These are phyloP conservation scores for Cataglyphis albicans DNA, from an alignment of 2,888 invertebrate genomes.

Conservation along the genomic window DNA sequence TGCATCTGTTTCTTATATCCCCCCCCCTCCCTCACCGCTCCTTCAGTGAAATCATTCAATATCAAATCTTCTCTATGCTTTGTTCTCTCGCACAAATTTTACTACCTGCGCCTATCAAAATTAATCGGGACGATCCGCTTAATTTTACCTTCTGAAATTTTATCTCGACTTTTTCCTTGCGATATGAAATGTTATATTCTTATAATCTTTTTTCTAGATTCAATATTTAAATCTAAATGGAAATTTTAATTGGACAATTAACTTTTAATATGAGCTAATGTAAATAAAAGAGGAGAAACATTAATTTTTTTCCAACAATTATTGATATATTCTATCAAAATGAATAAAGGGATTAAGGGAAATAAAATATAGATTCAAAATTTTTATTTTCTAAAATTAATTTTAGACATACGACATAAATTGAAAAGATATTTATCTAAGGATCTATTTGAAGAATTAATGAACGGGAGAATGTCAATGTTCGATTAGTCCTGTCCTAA, in stretches of 20 bases:
- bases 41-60: constrained; percentile 20
- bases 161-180: neutral
- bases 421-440: neutral
- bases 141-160: constrained; percentile 2
- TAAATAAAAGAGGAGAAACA: neutral
- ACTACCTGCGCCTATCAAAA: neutral
- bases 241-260: neutral
- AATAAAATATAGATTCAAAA: neutral
- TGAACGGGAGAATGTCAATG: neutral
- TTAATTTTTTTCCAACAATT: neutral
- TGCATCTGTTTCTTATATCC: constrained; percentile 47
- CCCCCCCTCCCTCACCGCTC: constrained; percentile 55
- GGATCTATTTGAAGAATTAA: constrained; percentile 5
- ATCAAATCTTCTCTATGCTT: neutral
- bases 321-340: neutral
- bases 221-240: neutral
- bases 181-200: neutral
- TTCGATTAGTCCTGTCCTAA: neutral
- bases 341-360: neutral
- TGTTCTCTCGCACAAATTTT: constrained; percentile 14
- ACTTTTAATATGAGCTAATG: neutral
- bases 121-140: neutral
- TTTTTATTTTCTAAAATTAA: neutral
- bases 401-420: neutral
- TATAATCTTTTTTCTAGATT: neutral